Evolutionary conservation across 2,888 invertebrate genomes (phyloP).

Genomic region (Pinctada fucata): DNA sequence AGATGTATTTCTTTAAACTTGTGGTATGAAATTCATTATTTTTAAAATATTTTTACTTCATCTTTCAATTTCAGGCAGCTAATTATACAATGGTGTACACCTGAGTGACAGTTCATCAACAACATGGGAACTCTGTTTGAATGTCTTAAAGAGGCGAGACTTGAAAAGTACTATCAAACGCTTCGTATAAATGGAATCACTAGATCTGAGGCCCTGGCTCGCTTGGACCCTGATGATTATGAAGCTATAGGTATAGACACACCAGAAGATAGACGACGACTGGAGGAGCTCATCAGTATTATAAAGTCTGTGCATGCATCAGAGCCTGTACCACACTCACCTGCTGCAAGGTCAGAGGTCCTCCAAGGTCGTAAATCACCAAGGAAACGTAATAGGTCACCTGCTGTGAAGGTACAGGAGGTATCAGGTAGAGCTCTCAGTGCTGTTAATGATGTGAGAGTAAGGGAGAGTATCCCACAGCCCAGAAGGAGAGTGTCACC

Average conservation of each 20-base stretch:
- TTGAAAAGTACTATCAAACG: constrained; percentile 73
- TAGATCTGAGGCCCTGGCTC: constrained; percentile 67
- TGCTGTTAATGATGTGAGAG: constrained; percentile 50
- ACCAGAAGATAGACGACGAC: constrained; percentile 68
- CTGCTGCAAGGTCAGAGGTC: constrained; percentile 33
- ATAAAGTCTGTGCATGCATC: constrained; percentile 70
- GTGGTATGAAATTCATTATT: too few species aligned
- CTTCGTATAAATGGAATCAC: constrained; percentile 71
- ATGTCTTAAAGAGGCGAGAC: constrained; percentile 70
- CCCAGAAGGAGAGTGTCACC: constrained; percentile 42
- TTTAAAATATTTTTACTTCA: too few species aligned
- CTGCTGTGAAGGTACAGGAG: constrained; percentile 38
- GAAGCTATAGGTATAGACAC: constrained; percentile 67
- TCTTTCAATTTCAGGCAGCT: too few species aligned
- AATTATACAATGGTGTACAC: too few species aligned
- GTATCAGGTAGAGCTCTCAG: constrained; percentile 40
- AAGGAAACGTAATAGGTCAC: constrained; percentile 56
- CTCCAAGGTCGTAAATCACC: constrained; percentile 46
- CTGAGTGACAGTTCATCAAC: too few species aligned
- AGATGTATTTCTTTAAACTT: too few species aligned
- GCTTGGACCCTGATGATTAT: constrained; percentile 71
- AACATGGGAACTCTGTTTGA: constrained; percentile 69
- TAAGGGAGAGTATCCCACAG: constrained; percentile 43
- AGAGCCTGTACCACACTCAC: constrained; percentile 41
- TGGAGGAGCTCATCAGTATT: constrained; percentile 71